Evolutionary conservation across 2,888 invertebrate genomes (phyloP).

Genomic region (Andrena bicolor): DNA sequence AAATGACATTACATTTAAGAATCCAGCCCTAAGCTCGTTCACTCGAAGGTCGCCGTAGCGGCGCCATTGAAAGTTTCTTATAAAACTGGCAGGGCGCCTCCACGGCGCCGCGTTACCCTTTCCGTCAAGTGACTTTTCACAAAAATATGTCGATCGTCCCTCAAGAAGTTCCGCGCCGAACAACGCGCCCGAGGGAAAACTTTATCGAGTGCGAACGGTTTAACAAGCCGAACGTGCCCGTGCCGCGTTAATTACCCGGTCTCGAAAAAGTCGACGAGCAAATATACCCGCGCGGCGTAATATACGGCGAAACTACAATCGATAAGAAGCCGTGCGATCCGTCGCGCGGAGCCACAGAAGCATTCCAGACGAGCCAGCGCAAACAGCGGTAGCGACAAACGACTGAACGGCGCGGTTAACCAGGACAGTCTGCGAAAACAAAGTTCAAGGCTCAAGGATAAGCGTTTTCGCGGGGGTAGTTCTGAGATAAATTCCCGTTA

Average conservation of each 20-base stretch:
- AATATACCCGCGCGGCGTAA: neutral
- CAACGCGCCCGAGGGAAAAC: no score
- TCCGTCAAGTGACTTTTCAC: no score
- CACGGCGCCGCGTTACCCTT: no score
- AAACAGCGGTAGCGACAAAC: constrained; percentile 15
- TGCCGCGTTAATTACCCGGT: neutral
- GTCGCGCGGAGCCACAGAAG: neutral
- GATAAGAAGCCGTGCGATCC: neutral
- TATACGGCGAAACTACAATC: neutral
- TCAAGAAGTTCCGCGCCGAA: no score
- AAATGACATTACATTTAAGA: no score
- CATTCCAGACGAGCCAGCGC: neutral
- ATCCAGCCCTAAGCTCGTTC: no score
- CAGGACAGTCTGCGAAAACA: constrained; percentile 12
- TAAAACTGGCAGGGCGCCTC: no score
- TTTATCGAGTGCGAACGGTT: neutral
- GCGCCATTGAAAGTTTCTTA: no score
- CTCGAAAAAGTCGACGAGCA: neutral
- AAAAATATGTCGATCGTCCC: no score
- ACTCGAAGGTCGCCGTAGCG: no score
- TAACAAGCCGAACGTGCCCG: no score
- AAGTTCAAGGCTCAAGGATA: constrained; percentile 41
- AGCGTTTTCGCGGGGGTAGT: neutral
- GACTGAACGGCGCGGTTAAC: constrained; percentile 2
- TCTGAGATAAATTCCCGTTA: neutral